phyloP scores from a whole-genome alignment of 1,140 invertebrate genomes.

The Zeugodacus cucurbitae region DNA sequence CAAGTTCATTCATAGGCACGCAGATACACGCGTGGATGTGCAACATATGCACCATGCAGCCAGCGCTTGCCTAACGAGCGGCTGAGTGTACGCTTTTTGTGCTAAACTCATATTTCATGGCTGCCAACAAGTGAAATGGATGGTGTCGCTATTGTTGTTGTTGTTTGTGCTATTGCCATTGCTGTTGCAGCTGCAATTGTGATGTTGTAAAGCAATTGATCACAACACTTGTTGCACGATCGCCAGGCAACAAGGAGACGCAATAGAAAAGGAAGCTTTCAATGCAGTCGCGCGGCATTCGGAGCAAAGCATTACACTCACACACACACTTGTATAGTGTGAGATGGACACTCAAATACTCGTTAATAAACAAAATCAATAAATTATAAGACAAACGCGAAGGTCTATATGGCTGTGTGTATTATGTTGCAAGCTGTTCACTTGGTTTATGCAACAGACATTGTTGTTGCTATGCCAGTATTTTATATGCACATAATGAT shows the following conservation, averaged over 20 bases:
- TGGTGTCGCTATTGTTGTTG: neutral
- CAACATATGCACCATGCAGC: neutral
- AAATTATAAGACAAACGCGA: neutral
- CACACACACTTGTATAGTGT: neutral
- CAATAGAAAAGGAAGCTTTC: neutral
- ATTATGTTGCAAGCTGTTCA: neutral
- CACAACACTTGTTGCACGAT: constrained; percentile 30
- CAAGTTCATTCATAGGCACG: neutral
- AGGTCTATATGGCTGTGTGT: neutral
- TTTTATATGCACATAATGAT: constrained; percentile 31
- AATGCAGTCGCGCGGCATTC: neutral
- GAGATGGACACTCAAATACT: neutral
- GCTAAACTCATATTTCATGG: neutral
- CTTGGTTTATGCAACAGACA: neutral
- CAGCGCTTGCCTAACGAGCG: neutral
- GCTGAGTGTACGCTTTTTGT: neutral
- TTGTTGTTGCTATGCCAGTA: neutral
- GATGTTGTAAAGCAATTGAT: constrained; percentile 22
- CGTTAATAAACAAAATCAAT: constrained; percentile 30
- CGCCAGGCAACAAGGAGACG: neutral
- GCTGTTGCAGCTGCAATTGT: neutral
- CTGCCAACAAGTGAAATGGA: neutral
- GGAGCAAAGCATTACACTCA: neutral
- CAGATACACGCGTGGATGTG: neutral
- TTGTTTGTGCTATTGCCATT: neutral